Evolutionary conservation across 2,113 vertebrate genomes (phyloP).

Genomic region (Cavia porcellus): DNA sequence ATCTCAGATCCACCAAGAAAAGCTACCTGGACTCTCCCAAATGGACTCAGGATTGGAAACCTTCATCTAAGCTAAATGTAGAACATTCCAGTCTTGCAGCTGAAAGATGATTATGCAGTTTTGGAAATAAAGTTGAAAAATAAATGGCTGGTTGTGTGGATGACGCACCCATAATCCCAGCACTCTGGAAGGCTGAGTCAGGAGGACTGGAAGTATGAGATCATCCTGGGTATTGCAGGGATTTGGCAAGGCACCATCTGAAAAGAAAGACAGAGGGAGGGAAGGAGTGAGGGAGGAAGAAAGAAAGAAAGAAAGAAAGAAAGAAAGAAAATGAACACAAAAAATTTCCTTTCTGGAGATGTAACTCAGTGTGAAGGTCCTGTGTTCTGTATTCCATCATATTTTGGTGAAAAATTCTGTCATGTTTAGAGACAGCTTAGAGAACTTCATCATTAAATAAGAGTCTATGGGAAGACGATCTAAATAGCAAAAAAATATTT

Average conservation of each 20-base stretch:
- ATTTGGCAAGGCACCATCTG: background rate
- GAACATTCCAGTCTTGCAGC: background rate
- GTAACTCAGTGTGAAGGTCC: background rate
- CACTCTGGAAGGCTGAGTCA: background rate
- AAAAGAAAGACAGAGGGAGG: background rate
- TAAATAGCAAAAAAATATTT: background rate
- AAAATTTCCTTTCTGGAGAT: background rate
- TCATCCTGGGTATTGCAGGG: background rate
- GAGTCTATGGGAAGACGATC: no score
- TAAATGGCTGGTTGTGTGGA: no score
- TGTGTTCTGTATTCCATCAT: background rate
- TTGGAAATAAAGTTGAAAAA: background rate
- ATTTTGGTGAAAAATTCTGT: background rate
- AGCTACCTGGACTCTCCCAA: background rate
- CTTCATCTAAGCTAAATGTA: background rate
- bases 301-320: no score
- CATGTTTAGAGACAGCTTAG: background rate
- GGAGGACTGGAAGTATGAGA: fast-evolving
- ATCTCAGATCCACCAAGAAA: background rate
- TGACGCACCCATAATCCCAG: background rate
- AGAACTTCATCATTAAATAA: background rate
- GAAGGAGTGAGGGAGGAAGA: background rate
- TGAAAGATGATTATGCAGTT: background rate
- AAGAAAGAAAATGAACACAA: background rate
- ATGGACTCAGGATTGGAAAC: background rate